Conservation (phyloP, 2,888 invertebrate genomes). For the Hedychridium roseum region DNA sequence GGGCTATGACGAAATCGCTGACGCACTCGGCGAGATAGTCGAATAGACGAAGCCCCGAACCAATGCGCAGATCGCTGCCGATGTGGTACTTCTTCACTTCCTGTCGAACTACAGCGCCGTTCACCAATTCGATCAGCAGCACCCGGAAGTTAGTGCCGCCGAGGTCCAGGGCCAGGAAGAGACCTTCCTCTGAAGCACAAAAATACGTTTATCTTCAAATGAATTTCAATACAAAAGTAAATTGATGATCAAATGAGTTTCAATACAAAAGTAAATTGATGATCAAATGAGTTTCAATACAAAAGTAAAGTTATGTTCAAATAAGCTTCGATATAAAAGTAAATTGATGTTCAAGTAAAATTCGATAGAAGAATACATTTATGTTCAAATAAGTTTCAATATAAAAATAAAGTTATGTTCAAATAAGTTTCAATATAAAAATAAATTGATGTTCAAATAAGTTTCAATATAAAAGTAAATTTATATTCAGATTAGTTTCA, state of each 20-base stretch:
- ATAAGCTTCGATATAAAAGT: no score
- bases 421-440: not conserved
- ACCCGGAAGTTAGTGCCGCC: slow-evolving; percentile 86
- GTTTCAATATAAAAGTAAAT: no score
- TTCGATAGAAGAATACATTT: not conserved
- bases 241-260: not conserved
- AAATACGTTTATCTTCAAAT: no score
- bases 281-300: no score
- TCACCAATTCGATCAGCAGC: slow-evolving; percentile 70
- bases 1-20: slow-evolving; percentile 72
- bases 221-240: not conserved
- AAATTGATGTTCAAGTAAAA: not conserved
- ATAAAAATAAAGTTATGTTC: no score
- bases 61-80: slow-evolving; percentile 69
- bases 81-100: slow-evolving; percentile 73
- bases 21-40: slow-evolving; percentile 81
- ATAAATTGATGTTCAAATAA: no score
- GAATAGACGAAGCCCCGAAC: slow-evolving; percentile 73
- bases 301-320: not conserved
- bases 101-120: slow-evolving; percentile 68
- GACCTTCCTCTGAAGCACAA: slow-evolving; percentile 69
- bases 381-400: not conserved
- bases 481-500: no score
- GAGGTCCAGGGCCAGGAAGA: slow-evolving; percentile 79
- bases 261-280: slow-evolving; percentile 2